phyloP scores from a whole-genome alignment of 2,888 invertebrate genomes.

The Cephonodes hylas region DNA sequence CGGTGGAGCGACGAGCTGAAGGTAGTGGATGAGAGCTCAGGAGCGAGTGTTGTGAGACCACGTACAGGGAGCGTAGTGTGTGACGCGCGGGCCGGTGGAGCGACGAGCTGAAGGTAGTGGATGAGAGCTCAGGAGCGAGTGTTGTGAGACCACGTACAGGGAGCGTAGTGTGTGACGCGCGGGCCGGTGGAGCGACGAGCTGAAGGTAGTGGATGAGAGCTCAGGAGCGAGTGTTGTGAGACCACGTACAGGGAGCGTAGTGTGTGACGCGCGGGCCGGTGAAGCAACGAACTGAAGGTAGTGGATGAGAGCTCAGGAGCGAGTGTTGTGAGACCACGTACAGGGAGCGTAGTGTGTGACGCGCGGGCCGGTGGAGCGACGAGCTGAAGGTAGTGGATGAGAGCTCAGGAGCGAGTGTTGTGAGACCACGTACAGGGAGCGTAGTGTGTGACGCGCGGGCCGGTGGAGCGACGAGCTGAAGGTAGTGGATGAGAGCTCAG shows the following conservation, averaged over 20 bases:
- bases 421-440: background rate
- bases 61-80: background rate
- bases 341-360: background rate
- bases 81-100: background rate
- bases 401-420: too few species aligned
- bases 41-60: too few species aligned
- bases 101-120: background rate
- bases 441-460: background rate
- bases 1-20: background rate
- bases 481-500: background rate
- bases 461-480: background rate
- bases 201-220: background rate
- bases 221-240: slow-evolving; percentile 1
- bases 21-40: too few species aligned
- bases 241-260: background rate
- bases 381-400: background rate
- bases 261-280: background rate
- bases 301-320: background rate
- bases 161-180: background rate
- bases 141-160: background rate
- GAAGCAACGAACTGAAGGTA: background rate
- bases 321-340: background rate
- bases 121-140: background rate
- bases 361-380: background rate
- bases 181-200: background rate